Base-by-base conservation (phyloP, 2,888 invertebrate species). In the Oxycera nigricornis region DNA sequence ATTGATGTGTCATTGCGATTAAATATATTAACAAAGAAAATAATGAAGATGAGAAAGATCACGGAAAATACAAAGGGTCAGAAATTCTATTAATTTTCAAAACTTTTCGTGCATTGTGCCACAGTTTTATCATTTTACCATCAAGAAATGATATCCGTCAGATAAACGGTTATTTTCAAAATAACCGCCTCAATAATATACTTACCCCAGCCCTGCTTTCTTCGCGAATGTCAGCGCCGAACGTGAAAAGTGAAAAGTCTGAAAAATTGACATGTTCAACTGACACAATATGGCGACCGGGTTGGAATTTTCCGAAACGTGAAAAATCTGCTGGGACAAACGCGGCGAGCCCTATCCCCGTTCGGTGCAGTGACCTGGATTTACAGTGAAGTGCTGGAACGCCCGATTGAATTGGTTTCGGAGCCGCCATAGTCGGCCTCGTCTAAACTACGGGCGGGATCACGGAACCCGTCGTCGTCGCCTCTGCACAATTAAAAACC, bases 201-300 rank as follows among this genome's bases (percentile, higher is more conserved):
- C n/a, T n/a, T n/a, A n/a, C n/a, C n/a, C n/a, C n/a, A n/a, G n/a
- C n/a, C n/a, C n/a, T n/a, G n/a, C n/a, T n/a, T n/a, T n/a, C n/a
- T n/a, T n/a, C n/a, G n/a, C n/a, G n/a, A n/a, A n/a, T n/a, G n/a
- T n/a, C n/a, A n/a, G 70, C 70, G 70, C 70, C 55, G 70, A 52
- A 35, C 55, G 52, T 55, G 35, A 57, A 57, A 65, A 65, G 65
- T 41, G 41, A 59, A 72, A 72, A 72, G 57, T 57, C 35, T 35
- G 26, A 39, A 20, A 59, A 62, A 73, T 26, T 73, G 73, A 73
- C 73, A 73, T 73, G 61, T 73, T 17, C 17, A 73, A 73, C 46
- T 73, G 35, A 41, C 41, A 61, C 59, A 79, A 79, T 78, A 79
- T 79, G 79, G 79, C 79, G 79, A 77, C 76, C 77, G 78, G 77